Base-by-base conservation (phyloP, 1,140 invertebrate species). In the Aphaenogaster ashmeadi region DNA sequence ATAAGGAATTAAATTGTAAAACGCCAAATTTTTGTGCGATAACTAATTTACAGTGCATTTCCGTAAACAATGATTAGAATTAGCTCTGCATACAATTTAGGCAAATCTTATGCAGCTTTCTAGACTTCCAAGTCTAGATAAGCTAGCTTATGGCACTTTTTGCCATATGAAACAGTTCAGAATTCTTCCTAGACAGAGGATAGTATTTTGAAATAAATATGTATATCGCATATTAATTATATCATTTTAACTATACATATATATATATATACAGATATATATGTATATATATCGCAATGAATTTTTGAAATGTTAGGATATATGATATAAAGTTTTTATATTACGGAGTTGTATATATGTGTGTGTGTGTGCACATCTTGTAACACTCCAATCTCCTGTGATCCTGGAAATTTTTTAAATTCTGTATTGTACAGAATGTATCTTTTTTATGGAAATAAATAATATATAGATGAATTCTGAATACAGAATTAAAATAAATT, bases 401-500 rank as follows among this genome's bases (percentile, higher is more conserved):
- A 50, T 79, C 11, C 50, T 15, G 54, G 9, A 74, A 78, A 41
- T 62, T 41, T 41, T 79, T 11, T 79, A 47, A 66, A 64, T 47
- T 47, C 38, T 78, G 41, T 78, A 38, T 78, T 66, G 18, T 33
- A 50, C 27, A 52, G 44, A 69, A 47, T 79, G 21, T 44, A 66
- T 79, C 27, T 47, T 79, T 79, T 66, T 79, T 79, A 66, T 79
- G 18, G 66, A 79, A 75, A 58, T 74, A 74, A 75, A 75, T 27
- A 47, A 69, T 74, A 7, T 38, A 13, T 72, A 54, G 1, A 54
- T 54, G 5, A 74, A 56, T 56, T 33, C 3, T 56, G 15, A 50
- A 15, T 71, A 21, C 2, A 38, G 33, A 67, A 44, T 67, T 67
- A 67, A 41, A 67, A 67, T 41, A 41, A 41, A 66, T 3, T 38